Conservation (phyloP, 2,797 vertebrate genomes). For the Pterois miles region DNA sequence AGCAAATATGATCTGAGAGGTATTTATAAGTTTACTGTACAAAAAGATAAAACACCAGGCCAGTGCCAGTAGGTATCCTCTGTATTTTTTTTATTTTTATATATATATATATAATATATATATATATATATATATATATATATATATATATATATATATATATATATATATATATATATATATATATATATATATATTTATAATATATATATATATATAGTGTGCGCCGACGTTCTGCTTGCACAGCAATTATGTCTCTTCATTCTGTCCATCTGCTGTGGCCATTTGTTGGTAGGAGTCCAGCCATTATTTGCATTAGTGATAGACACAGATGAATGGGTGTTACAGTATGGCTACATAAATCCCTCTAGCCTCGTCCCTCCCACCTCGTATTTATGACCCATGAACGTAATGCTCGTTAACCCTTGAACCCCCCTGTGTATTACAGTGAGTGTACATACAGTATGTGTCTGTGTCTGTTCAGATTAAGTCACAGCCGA, state of each 20-base stretch:
- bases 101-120: background rate
- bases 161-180: background rate
- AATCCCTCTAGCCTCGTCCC: conserved; percentile 38
- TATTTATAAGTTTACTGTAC: too few species aligned
- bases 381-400: conserved; percentile 27
- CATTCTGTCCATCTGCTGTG: conserved; percentile 31
- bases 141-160: background rate
- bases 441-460: background rate
- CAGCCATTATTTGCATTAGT: conserved; percentile 44
- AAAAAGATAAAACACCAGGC: too few species aligned
- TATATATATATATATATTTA: background rate
- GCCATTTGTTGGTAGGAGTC: conserved; percentile 36
- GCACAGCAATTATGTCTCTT: conserved; percentile 18
- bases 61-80: background rate
- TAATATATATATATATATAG: background rate
- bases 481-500: conserved; percentile 33
- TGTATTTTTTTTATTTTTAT: too few species aligned
- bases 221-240: background rate
- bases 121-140: background rate
- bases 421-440: conserved; percentile 24
- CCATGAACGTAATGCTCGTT: conserved; percentile 24
- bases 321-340: conserved; percentile 47
- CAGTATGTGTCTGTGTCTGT: background rate
- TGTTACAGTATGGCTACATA: conserved; percentile 17
- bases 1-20: too few species aligned